Conservation (phyloP, 1,140 invertebrate genomes). For the Diachasmimorpha longicaudata region DNA sequence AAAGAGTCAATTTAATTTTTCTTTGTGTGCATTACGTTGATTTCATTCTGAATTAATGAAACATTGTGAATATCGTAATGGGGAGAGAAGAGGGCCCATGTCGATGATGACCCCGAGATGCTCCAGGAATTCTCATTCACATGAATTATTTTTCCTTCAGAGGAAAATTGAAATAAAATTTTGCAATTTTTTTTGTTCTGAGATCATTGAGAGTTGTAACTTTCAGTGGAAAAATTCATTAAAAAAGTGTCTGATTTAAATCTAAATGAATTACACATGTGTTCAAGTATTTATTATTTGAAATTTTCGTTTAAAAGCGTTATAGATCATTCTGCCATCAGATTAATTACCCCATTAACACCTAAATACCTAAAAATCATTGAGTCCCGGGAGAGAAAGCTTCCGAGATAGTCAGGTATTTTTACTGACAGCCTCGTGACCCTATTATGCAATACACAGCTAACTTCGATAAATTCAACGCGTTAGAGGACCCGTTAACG, state of each 20-base stretch:
- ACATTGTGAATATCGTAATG: not conserved
- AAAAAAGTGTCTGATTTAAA: too few relatives aligned
- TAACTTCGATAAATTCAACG: not conserved
- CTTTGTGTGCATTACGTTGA: not conserved
- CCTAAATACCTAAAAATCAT: too few relatives aligned
- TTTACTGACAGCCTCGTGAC: not conserved
- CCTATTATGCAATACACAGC: not conserved
- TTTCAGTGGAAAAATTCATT: too few relatives aligned
- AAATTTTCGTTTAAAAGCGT: too few relatives aligned
- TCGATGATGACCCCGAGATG: not conserved
- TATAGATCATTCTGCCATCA: too few relatives aligned
- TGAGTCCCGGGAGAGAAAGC: too few relatives aligned
- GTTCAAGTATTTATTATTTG: too few relatives aligned
- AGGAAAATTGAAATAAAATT: not conserved
- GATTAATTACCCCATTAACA: too few relatives aligned
- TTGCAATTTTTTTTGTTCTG: not conserved
- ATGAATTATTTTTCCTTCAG: not conserved
- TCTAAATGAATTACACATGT: too few relatives aligned
- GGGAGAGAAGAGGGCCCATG: not conserved
- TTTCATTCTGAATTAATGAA: conserved; percentile 25
- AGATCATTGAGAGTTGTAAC: too few relatives aligned
- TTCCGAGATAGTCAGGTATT: not conserved
- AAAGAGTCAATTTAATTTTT: conserved; percentile 21
- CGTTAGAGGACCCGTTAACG: not conserved
- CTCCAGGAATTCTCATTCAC: not conserved